Conservation (phyloP, 2,797 vertebrate genomes). For the Centropyge bicolor region DNA sequence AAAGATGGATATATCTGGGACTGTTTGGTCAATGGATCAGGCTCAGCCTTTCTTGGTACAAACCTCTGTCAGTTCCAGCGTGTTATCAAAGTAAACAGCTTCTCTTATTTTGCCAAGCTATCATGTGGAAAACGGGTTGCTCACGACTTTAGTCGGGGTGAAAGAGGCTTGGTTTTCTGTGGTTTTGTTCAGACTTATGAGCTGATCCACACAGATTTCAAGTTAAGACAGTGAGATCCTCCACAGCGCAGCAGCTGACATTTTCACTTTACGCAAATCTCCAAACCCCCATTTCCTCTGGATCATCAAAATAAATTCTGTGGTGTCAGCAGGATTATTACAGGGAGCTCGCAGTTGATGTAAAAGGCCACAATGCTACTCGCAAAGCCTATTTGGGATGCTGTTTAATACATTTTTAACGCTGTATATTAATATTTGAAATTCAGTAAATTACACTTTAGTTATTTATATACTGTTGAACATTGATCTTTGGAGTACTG, state of each 20-base stretch:
- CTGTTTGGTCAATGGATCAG: not conserved
- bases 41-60: too few species aligned
- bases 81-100: not conserved
- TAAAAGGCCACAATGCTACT: not conserved
- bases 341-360: not conserved
- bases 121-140: not conserved
- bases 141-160: not conserved
- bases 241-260: not conserved
- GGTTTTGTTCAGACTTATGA: not conserved
- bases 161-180: not conserved
- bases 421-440: not conserved
- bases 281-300: constrained; percentile 1
- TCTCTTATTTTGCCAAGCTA: not conserved
- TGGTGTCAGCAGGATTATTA: constrained; percentile 8
- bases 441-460: not conserved
- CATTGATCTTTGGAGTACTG: not conserved
- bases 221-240: constrained; percentile 6
- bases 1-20: not conserved
- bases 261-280: constrained; percentile 5
- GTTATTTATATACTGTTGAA: not conserved
- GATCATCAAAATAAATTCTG: constrained; percentile 20
- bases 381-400: not conserved
- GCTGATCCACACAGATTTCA: not conserved
- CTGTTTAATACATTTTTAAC: not conserved
- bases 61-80: too few species aligned